phyloP scores from a whole-genome alignment of 2,888 invertebrate genomes.

The Agrochola litura region DNA sequence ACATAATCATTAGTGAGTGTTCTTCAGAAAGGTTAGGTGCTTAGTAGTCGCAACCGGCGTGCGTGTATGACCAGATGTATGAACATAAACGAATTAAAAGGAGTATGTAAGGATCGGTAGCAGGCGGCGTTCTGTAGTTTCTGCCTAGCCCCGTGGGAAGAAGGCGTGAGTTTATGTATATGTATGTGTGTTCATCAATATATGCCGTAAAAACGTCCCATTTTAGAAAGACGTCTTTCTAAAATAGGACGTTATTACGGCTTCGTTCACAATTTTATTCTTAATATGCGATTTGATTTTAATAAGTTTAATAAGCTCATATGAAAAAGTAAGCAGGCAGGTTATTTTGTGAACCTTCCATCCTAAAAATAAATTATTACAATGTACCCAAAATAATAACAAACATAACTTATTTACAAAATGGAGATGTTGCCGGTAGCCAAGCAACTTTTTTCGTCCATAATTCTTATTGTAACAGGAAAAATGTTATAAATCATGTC shows the following conservation, averaged over 20 bases:
- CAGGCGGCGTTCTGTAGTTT: not conserved
- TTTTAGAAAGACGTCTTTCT: not conserved
- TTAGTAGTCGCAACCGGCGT: too few species aligned
- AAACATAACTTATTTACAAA: conserved; percentile 5
- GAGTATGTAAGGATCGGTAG: not conserved
- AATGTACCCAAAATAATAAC: conserved; percentile 3
- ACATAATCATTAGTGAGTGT: too few species aligned
- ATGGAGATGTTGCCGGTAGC: not conserved
- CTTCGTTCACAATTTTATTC: not conserved
- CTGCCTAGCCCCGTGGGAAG: too few species aligned
- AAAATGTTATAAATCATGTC: conserved; percentile 19
- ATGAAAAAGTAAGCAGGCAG: not conserved
- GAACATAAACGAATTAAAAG: not conserved
- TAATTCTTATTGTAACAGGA: conserved; percentile 15
- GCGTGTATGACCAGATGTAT: too few species aligned
- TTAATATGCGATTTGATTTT: not conserved
- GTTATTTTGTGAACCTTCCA: not conserved
- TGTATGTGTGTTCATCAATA: too few species aligned
- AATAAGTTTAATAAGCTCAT: not conserved
- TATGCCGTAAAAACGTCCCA: not conserved
- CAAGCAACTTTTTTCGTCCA: conserved; percentile 9
- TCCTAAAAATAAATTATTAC: not conserved
- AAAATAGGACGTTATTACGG: too few species aligned
- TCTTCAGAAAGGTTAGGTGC: too few species aligned
- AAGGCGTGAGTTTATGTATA: too few species aligned